Evolutionary conservation across 2,797 vertebrate genomes (phyloP).

Genomic region (Anisognathus igniventris): DNA sequence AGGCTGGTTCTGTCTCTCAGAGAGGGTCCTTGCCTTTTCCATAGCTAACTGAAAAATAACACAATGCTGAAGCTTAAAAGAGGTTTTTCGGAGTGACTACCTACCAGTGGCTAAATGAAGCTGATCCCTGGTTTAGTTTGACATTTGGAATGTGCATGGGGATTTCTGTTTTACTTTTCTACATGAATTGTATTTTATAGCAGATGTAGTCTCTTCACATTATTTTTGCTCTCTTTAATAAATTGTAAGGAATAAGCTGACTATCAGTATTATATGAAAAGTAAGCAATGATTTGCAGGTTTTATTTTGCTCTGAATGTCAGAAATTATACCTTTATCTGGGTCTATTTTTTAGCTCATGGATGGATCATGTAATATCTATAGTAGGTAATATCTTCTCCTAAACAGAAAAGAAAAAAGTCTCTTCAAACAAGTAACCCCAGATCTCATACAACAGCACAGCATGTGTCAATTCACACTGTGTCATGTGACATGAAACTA

Average conservation of each 20-base stretch:
- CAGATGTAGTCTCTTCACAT: not conserved
- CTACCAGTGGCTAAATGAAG: not conserved
- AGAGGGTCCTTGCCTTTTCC: not conserved
- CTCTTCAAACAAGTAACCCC: constrained; percentile 64
- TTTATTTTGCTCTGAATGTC: constrained; percentile 1
- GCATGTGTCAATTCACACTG: constrained; percentile 70
- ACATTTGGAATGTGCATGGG: not conserved
- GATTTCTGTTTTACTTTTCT: not conserved
- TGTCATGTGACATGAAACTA: constrained; percentile 68
- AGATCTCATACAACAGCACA: constrained; percentile 72
- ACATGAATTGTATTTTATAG: not conserved
- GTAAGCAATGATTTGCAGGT: not conserved
- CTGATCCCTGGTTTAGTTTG: not conserved
- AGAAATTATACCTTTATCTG: not conserved
- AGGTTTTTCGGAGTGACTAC: not conserved
- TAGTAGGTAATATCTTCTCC: constrained; percentile 14
- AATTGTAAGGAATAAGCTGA: not conserved
- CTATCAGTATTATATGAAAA: not conserved
- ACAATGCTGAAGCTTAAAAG: not conserved
- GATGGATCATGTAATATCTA: constrained; percentile 31
- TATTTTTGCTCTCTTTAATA: not conserved
- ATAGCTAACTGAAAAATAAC: not conserved
- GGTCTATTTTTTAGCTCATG: constrained; percentile 12
- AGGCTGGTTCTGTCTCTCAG: not conserved
- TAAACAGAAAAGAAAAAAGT: constrained; percentile 56